These are phyloP conservation scores for Zootoca vivipara DNA, from an alignment of 2,113 vertebrate genomes.

Conservation along the genomic window DNA sequence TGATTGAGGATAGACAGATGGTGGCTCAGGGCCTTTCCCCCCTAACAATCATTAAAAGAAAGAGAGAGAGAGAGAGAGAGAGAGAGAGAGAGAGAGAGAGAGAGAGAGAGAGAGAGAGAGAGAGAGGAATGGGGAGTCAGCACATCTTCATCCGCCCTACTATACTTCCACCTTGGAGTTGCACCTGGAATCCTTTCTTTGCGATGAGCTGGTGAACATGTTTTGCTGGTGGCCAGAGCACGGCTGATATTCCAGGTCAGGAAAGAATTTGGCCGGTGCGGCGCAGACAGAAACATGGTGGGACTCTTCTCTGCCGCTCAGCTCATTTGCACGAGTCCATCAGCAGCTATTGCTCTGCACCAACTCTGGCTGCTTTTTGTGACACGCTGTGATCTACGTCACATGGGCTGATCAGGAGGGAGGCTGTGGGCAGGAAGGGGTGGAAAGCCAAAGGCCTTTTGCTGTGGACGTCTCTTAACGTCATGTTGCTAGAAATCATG, in stretches of 20 bases:
- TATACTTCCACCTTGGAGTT: not conserved
- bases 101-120: not conserved
- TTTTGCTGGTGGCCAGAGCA: not conserved
- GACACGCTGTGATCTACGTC: not conserved
- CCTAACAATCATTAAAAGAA: not conserved
- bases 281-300: not conserved
- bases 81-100: not conserved
- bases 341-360: not conserved
- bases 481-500: not conserved
- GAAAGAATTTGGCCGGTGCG: not conserved
- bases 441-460: not conserved
- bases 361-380: not conserved
- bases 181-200: not conserved
- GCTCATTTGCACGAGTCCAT: not conserved
- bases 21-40: not conserved
- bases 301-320: not conserved
- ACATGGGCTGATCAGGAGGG: not conserved
- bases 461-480: not conserved
- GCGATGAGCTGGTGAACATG: not conserved
- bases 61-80: not conserved
- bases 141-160: not conserved
- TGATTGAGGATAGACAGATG: not conserved
- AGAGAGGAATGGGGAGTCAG: not conserved
- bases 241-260: not conserved
- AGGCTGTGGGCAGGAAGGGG: too few species aligned